A percentile compares a stretch with the other conserved stretches of the same genome.
phyloP scores from a whole-genome alignment of 2,888 invertebrate genomes.

The Schizaphis graminum region DNA sequence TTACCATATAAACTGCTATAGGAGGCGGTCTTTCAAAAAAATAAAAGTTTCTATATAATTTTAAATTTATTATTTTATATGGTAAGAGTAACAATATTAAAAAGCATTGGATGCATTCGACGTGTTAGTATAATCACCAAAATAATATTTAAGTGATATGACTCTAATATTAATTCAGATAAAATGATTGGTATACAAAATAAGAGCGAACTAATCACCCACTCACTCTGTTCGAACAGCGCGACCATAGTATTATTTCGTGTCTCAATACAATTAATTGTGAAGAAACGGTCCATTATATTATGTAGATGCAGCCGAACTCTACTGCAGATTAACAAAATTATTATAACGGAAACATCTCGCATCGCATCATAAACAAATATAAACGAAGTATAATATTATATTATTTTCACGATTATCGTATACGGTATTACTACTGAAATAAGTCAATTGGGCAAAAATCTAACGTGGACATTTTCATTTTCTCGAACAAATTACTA shows the following conservation, averaged over 20 bases:
- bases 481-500: not conserved
- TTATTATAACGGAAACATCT: not conserved
- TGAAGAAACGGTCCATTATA: not conserved
- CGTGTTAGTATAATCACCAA: not conserved
- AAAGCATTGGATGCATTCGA: not conserved
- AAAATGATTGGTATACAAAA: not conserved
- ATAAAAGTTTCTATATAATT: not conserved
- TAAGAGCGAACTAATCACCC: not conserved
- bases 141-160: not conserved
- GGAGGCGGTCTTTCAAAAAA: not conserved
- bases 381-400: not conserved
- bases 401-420: not conserved
- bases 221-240: not conserved
- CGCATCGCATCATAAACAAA: not conserved
- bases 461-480: not conserved
- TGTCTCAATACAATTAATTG: not conserved
- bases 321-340: not conserved
- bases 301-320: not conserved
- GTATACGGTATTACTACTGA: not conserved
- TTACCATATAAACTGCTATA: not conserved
- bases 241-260: not conserved
- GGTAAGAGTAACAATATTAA: not conserved
- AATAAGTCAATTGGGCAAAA: not conserved
- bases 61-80: not conserved
- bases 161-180: not conserved